Conservation (phyloP, 2,113 vertebrate genomes). For the Melanerpes formicivorus region DNA sequence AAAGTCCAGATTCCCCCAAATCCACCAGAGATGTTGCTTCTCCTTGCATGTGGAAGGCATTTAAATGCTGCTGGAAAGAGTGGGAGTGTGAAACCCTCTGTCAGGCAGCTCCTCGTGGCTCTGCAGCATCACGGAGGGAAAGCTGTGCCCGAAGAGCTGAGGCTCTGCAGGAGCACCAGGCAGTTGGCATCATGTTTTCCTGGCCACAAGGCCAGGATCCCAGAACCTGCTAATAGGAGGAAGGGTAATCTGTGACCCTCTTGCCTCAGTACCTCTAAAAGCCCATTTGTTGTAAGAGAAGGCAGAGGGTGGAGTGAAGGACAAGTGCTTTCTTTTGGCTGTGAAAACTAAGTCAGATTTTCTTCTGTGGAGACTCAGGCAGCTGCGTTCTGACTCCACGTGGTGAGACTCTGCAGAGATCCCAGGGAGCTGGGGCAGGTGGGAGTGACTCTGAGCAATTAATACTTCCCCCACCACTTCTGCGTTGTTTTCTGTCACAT, state of each 20-base stretch:
- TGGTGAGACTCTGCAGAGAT: not conserved
- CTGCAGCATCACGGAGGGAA: not conserved
- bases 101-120: not conserved
- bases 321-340: constrained; percentile 11
- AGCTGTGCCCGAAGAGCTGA: not conserved
- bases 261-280: not conserved
- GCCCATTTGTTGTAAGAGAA: constrained; percentile 15
- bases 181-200: not conserved
- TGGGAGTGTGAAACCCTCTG: not conserved
- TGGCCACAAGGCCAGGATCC: not conserved
- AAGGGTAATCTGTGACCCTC: constrained; percentile 7
- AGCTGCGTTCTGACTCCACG: not conserved
- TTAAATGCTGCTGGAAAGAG: not conserved
- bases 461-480: not conserved
- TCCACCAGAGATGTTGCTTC: rapidly evolving
- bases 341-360: not conserved
- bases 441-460: not conserved
- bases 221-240: not conserved
- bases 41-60: not conserved
- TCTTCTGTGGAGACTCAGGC: not conserved
- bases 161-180: not conserved
- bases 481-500: not conserved
- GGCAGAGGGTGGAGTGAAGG: not conserved
- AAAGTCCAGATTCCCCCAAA: not conserved
- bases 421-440: not conserved